A percentile compares a stretch with the other conserved stretches of the same genome.
These are phyloP conservation scores for Chesias legatella DNA, from an alignment of 2,888 invertebrate species.

Conservation along the genomic window DNA sequence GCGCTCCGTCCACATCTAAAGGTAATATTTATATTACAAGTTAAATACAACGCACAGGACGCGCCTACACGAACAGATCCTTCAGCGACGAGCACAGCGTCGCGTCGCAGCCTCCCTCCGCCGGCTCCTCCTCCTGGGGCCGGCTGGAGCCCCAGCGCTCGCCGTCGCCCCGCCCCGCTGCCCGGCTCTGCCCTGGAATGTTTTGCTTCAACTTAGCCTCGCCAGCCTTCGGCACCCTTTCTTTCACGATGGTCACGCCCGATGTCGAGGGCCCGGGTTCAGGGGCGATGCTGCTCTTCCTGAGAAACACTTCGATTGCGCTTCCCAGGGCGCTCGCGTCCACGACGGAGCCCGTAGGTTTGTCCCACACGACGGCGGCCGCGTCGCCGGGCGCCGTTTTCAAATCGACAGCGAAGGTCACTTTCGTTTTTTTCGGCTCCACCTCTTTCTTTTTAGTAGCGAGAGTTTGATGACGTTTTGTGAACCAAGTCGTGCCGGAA, in stretches of 20 bases:
- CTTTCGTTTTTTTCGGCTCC: conserved; percentile 72
- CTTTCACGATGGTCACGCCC: conserved; percentile 44
- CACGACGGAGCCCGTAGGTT: conserved; percentile 87
- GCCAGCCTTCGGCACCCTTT: conserved; percentile 41
- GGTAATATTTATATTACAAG: conserved; percentile 66
- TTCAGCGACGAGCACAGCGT: conserved; percentile 91
- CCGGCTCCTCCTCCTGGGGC: conserved; percentile 85
- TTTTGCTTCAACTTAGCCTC: conserved; percentile 64
- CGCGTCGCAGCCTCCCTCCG: conserved; percentile 87
- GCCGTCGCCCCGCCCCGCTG: conserved; percentile 40
- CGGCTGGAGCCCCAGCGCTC: conserved; percentile 83
- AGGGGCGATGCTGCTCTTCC: conserved; percentile 73
- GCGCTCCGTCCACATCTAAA: conserved; percentile 60
- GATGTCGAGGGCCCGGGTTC: conserved; percentile 63
- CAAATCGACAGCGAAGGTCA: conserved; percentile 83
- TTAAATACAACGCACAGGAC: conserved; percentile 43
- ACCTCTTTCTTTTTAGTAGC: conserved; percentile 81
- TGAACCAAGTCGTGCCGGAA: conserved; percentile 86
- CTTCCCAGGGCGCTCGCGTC: conserved; percentile 90
- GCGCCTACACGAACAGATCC: conserved; percentile 90
- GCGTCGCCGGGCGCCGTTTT: conserved; percentile 78
- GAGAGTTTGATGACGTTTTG: conserved; percentile 88
- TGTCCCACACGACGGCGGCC: conserved; percentile 87
- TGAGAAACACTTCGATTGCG: conserved; percentile 91
- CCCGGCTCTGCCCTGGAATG: conserved; percentile 52